These are phyloP conservation scores for Propsilocerus akamusi DNA, from an alignment of 1,140 invertebrate genomes.

Conservation along the genomic window DNA sequence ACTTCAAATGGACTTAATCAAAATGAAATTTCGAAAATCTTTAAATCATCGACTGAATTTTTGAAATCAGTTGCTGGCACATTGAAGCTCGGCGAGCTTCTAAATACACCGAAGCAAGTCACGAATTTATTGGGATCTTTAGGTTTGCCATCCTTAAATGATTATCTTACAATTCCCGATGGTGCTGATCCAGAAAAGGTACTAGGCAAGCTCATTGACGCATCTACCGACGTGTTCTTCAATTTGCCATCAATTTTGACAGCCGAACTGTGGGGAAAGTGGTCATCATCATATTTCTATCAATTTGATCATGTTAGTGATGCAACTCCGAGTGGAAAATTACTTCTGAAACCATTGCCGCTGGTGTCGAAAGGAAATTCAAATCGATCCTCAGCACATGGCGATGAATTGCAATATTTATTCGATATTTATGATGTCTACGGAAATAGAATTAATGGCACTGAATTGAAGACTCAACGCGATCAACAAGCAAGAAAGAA, in stretches of 20 bases:
- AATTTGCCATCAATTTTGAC: slow-evolving; percentile 52
- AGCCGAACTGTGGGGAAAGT: slow-evolving; percentile 38
- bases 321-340: slow-evolving; percentile 33
- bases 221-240: slow-evolving; percentile 43
- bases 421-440: slow-evolving; percentile 39
- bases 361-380: slow-evolving; percentile 24
- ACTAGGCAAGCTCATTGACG: slow-evolving; percentile 24
- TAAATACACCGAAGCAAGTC: neutral
- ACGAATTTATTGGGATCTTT: neutral
- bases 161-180: slow-evolving; percentile 18
- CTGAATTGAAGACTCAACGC: slow-evolving; percentile 22
- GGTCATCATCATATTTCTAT: slow-evolving; percentile 41
- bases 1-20: slow-evolving; percentile 28
- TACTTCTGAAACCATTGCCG: slow-evolving; percentile 39
- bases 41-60: slow-evolving; percentile 16
- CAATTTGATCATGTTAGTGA: slow-evolving; percentile 45
- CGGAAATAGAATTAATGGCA: slow-evolving; percentile 27
- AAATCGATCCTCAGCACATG: slow-evolving; percentile 32
- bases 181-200: slow-evolving; percentile 16
- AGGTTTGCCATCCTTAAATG: slow-evolving; percentile 7
- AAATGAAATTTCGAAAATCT: slow-evolving; percentile 14
- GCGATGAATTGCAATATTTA: slow-evolving; percentile 46
- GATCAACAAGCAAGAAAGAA: slow-evolving; percentile 38
- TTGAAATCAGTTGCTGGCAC: slow-evolving; percentile 14
- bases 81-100: slow-evolving; percentile 1